These are phyloP conservation scores for Ornithorhynchus anatinus DNA, from an alignment of 2,113 vertebrate genomes.

Conservation along the genomic window DNA sequence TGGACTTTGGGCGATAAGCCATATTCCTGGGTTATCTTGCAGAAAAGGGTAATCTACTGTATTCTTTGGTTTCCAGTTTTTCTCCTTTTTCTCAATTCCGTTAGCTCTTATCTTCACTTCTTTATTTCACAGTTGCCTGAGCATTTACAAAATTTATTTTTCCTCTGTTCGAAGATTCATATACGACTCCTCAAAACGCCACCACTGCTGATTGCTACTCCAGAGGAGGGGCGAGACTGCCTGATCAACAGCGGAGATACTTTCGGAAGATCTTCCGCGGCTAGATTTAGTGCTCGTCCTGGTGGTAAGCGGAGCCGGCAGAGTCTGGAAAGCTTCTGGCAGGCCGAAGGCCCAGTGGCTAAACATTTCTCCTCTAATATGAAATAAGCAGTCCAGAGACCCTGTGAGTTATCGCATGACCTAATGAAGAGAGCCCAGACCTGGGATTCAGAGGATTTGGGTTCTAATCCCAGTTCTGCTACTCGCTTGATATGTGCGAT, in stretches of 20 bases:
- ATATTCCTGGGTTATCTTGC: conserved; percentile 45
- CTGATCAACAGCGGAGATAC: too few relatives aligned
- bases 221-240: not conserved
- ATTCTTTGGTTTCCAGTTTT: conserved; percentile 21
- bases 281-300: not conserved
- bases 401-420: too few relatives aligned
- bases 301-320: not conserved
- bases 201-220: not conserved
- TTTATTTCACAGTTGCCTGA: conserved; percentile 44
- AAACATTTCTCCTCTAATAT: not conserved
- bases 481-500: too few relatives aligned
- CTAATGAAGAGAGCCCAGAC: too few relatives aligned
- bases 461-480: too few relatives aligned
- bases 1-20: conserved; percentile 50
- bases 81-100: conserved; percentile 13
- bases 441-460: too few relatives aligned
- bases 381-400: too few relatives aligned
- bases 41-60: conserved; percentile 47
- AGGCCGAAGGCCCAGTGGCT: not conserved
- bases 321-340: too few relatives aligned
- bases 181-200: not conserved
- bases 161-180: not conserved
- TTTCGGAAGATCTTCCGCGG: not conserved
- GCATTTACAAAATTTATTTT: not conserved
- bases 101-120: conserved; percentile 38